Evolutionary conservation across 2,113 vertebrate genomes (phyloP), one percentile per base, ranked within the genome.

Genomic region (Willisornis vidua): DNA sequence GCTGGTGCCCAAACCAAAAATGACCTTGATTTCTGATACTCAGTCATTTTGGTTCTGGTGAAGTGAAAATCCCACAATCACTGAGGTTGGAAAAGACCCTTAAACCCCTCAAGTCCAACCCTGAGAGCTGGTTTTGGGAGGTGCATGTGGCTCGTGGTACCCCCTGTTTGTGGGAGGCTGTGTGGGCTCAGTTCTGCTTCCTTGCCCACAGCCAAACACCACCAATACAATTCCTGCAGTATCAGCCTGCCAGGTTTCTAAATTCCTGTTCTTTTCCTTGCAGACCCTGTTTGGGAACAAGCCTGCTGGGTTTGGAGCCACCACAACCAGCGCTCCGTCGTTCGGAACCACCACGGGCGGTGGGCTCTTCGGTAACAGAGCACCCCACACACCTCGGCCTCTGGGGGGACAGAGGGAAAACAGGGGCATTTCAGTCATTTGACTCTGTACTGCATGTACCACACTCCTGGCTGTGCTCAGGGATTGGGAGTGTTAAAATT

Each of bases 251-350:
- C 76, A 62, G 24, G 39, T 92, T 77, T 75, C 76, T 39, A 37
- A 14, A 57, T 8, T 22, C 1, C 13, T 92, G 10, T 81, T 94
- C 28, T 82, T 68, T 66, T 93, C 79, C 33, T 97, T 98, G 63
- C 98, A 98, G 98, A 99, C 98, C 88, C 97, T 99, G 87, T 99
- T 99, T 92, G 99, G 99, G 35, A 99, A 98, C 96, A 99, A 99
- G 92, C 97, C 99, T 8, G 96, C 98, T 12, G 98, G 98, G 43
- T 99, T 99, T 75, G 99, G 99, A 85, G 97, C 99, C 96, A 99
- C 99, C 82, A 99, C 99, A 15, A 99, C 99, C 90, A 99, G 98
- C 11, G 98, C 99, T 19, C 98, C 99, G 9, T 99, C 99, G 1
- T 99, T 99, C 52, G 99, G 99, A 23, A 98, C 98, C 49, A 97